These are phyloP conservation scores for Chiloscyllium punctatum DNA, from an alignment of 2,797 vertebrate species.

Conservation along the genomic window DNA sequence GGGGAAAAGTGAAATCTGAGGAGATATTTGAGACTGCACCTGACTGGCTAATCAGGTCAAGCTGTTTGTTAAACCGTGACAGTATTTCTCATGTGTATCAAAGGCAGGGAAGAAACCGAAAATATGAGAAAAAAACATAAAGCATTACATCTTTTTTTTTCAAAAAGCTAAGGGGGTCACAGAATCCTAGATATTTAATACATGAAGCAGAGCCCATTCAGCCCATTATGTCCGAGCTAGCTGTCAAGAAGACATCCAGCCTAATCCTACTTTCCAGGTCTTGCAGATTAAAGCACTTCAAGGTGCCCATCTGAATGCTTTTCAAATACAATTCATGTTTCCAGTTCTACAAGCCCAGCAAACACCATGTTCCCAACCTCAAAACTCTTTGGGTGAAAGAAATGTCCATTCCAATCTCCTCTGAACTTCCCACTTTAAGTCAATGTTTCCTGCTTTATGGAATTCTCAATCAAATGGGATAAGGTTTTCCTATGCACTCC, in stretches of 20 bases:
- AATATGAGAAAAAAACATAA: not conserved
- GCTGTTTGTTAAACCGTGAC: not conserved
- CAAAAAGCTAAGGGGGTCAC: not conserved
- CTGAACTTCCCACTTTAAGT: not conserved
- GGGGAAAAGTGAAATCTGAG: not conserved
- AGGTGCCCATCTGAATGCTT: too few relatives aligned
- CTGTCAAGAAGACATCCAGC: too few relatives aligned
- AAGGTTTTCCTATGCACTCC: not conserved
- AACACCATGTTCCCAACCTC: not conserved
- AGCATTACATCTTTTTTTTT: not conserved
- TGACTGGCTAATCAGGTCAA: constrained; percentile 17
- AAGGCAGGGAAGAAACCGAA: not conserved
- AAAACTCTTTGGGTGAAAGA: not conserved
- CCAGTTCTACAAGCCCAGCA: too few relatives aligned
- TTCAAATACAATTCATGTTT: too few relatives aligned
- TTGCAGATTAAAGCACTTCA: too few relatives aligned
- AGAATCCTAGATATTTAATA: not conserved
- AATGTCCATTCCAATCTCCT: not conserved
- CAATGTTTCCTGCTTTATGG: not conserved
- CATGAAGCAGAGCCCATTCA: too few relatives aligned
- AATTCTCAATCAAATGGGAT: not conserved
- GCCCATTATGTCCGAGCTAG: too few relatives aligned
- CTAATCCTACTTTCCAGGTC: too few relatives aligned
- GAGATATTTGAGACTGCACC: not conserved
- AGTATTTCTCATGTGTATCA: not conserved